phyloP scores from a whole-genome alignment of 2,888 invertebrate genomes.

The Andrena fulva region DNA sequence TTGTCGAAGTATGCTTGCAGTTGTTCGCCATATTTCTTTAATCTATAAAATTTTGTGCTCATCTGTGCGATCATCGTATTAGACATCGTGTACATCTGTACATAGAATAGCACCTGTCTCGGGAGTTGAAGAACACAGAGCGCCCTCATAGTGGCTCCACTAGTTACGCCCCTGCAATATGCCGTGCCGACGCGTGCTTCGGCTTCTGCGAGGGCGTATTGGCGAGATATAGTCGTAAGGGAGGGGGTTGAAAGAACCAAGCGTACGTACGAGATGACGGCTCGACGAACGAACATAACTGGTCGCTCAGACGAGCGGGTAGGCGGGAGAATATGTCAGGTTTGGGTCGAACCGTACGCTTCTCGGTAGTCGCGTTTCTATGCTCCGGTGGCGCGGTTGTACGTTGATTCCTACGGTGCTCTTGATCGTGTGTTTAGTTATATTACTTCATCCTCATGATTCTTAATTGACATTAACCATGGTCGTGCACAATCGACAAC shows the following conservation, averaged over 20 bases:
- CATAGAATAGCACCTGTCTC: conserved; percentile 46
- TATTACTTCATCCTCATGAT: not conserved
- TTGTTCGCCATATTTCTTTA: conserved; percentile 34
- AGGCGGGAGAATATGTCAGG: conserved; percentile 39
- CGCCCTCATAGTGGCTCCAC: conserved; percentile 53
- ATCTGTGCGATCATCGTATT: conserved; percentile 23
- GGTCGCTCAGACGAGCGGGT: conserved; percentile 60
- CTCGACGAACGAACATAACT: conserved; percentile 66
- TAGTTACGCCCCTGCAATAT: conserved; percentile 71
- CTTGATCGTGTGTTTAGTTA: not conserved
- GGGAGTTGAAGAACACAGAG: conserved; percentile 32
- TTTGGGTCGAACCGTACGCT: conserved; percentile 33
- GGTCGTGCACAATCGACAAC: not conserved
- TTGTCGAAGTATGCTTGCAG: not conserved
- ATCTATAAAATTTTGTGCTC: conserved; percentile 30
- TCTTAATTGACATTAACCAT: not conserved
- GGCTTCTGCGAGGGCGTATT: conserved; percentile 73
- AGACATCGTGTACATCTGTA: conserved; percentile 18
- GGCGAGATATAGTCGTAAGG: conserved; percentile 60
- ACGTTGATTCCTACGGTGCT: not conserved
- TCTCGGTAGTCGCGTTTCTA: conserved; percentile 46
- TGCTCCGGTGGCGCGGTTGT: conserved; percentile 22
- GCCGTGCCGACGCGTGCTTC: conserved; percentile 74
- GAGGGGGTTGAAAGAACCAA: conserved; percentile 61
- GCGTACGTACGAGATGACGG: conserved; percentile 59